Evolutionary conservation across 2,888 invertebrate species (phyloP).

Genomic region (Octodonta nipae): DNA sequence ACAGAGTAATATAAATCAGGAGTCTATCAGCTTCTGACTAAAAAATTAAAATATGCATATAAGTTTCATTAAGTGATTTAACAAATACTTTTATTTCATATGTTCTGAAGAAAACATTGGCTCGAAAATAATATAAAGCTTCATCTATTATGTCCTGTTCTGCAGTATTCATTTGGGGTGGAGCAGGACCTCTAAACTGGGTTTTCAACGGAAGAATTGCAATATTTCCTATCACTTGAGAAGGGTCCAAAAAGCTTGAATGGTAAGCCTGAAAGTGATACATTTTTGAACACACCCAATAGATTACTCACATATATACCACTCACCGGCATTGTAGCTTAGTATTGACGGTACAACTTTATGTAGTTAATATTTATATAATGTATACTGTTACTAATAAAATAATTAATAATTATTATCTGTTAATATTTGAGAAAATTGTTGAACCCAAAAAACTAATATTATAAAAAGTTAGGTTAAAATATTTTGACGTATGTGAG

Average conservation of each 20-base stretch:
- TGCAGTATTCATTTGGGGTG: constrained; percentile 47
- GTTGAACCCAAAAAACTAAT: too few species aligned
- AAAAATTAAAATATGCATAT: constrained; percentile 19
- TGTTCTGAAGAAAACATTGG: constrained; percentile 96
- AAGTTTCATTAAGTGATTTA: neutral
- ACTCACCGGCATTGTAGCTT: too few species aligned
- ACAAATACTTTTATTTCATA: constrained; percentile 86
- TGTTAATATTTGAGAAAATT: too few species aligned
- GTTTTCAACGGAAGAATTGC: constrained; percentile 85
- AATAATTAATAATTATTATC: too few species aligned
- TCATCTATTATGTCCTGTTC: constrained; percentile 88
- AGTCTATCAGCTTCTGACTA: constrained; percentile 93
- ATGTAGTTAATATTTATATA: too few species aligned
- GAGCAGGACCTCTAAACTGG: constrained; percentile 85
- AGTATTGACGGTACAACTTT: too few species aligned
- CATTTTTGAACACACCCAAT: too few species aligned
- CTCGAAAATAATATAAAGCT: constrained; percentile 92
- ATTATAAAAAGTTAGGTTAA: too few species aligned
- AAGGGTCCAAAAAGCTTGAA: constrained; percentile 67
- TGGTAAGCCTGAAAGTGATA: constrained; percentile 93
- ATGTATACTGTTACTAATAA: too few species aligned
- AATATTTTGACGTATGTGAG: too few species aligned
- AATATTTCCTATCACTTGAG: constrained; percentile 74
- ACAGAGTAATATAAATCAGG: constrained; percentile 91
- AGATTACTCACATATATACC: too few species aligned